Conservation (phyloP, 2,888 invertebrate species). For the Hylaea fasciaria region DNA sequence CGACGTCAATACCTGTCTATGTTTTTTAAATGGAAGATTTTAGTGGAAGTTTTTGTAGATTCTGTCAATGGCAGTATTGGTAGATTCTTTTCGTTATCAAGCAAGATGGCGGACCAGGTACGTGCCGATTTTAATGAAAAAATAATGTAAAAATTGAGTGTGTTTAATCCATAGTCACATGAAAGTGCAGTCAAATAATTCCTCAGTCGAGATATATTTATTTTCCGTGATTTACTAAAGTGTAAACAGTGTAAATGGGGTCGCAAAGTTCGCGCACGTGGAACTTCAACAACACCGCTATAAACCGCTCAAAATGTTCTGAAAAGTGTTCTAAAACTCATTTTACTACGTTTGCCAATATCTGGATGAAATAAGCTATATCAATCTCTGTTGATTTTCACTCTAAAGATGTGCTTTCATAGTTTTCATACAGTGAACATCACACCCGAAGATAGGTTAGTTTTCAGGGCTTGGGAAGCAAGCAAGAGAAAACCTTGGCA, state of each 20-base stretch:
- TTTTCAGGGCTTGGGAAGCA: neutral
- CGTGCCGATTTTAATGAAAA: slow-evolving; percentile 68
- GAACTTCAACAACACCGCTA: slow-evolving; percentile 45
- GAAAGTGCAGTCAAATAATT: slow-evolving; percentile 34
- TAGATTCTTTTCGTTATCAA: slow-evolving; percentile 82
- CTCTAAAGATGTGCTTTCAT: no score
- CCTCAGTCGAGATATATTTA: slow-evolving; percentile 14
- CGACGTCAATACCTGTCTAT: no score
- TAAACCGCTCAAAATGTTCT: slow-evolving; percentile 20
- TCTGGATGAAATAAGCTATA: no score
- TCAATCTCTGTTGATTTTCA: no score
- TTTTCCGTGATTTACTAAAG: slow-evolving; percentile 40
- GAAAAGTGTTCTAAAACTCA: slow-evolving; percentile 8
- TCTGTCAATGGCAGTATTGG: slow-evolving; percentile 49
- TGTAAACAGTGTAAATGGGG: slow-evolving; percentile 57
- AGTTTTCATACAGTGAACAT: neutral
- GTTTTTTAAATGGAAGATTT: neutral
- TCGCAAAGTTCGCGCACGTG: slow-evolving; percentile 65
- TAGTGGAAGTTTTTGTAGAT: slow-evolving; percentile 17
- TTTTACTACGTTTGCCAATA: no score
- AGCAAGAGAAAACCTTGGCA: neutral
- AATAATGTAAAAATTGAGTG: slow-evolving; percentile 45
- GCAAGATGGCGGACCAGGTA: slow-evolving; percentile 94
- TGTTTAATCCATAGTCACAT: slow-evolving; percentile 26
- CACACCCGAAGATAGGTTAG: neutral